Conservation (phyloP, 2,113 vertebrate species). For the Lonchura striata region DNA sequence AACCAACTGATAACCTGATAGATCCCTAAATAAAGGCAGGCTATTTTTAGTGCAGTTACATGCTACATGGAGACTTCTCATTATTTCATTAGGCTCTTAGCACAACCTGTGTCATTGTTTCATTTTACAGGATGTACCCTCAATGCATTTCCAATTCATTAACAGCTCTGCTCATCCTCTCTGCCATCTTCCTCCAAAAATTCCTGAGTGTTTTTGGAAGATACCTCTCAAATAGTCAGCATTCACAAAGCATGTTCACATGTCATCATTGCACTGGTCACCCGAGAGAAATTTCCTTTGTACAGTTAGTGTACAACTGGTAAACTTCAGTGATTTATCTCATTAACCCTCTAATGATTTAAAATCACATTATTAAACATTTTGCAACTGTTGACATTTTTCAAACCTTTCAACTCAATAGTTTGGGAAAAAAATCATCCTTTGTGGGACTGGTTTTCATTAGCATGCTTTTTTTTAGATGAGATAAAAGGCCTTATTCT, state of each 20-base stretch:
- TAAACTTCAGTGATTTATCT: neutral
- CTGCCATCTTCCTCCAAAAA: neutral
- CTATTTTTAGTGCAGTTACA: neutral
- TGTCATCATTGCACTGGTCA: neutral
- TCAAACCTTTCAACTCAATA: neutral
- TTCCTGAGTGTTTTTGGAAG: neutral
- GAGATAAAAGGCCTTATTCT: neutral
- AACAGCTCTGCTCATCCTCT: neutral
- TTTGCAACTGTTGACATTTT: neutral
- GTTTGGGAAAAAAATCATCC: neutral
- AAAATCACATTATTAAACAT: neutral
- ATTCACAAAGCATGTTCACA: neutral
- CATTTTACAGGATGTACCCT: rapidly evolving
- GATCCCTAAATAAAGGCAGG: neutral
- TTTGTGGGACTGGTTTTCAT: neutral
- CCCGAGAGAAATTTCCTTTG: neutral
- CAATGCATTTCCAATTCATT: neutral
- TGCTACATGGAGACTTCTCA: neutral
- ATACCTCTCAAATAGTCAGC: neutral
- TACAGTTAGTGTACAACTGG: neutral
- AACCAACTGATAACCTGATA: neutral
- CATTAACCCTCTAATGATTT: neutral
- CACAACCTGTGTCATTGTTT: neutral
- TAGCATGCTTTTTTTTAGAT: neutral
- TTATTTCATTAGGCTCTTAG: neutral